Evolutionary conservation across 1,140 invertebrate genomes (phyloP).

Genomic region (Ceratosolen solmsi): DNA sequence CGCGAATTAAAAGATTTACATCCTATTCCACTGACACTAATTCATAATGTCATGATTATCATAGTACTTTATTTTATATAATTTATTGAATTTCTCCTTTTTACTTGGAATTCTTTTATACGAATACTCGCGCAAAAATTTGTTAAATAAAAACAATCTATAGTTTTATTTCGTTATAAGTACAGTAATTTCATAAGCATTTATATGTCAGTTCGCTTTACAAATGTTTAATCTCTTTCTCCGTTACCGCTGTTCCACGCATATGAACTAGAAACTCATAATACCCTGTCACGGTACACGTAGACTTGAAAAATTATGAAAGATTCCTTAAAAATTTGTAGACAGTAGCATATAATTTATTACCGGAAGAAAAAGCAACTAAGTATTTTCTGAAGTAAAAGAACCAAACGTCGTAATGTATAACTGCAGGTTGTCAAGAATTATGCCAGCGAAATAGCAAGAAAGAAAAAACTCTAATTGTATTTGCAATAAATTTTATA

Average conservation of each 20-base stretch:
- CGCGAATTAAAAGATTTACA: slow-evolving; percentile 30
- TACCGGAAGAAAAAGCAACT: too few relatives aligned
- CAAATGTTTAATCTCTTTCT: neutral
- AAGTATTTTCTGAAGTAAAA: neutral
- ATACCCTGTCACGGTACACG: neutral
- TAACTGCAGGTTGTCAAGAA: neutral
- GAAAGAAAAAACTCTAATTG: too few relatives aligned
- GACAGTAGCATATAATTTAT: neutral
- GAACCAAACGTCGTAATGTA: neutral
- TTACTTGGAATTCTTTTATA: too few relatives aligned
- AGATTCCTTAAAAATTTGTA: slow-evolving; percentile 7
- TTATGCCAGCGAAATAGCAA: neutral
- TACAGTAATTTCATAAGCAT: too few relatives aligned
- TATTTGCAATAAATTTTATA: too few relatives aligned
- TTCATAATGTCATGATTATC: neutral
- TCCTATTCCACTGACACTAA: neutral
- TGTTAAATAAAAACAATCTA: too few relatives aligned
- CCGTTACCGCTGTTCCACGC: neutral
- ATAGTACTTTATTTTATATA: neutral
- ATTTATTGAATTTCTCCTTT: too few relatives aligned
- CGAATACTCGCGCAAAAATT: too few relatives aligned
- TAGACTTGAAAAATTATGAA: neutral
- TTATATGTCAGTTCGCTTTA: neutral
- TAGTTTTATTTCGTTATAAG: too few relatives aligned
- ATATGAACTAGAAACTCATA: too few relatives aligned